Evolutionary conservation across 2,888 invertebrate species (phyloP).

Genomic region (Yponomeuta sedellus): DNA sequence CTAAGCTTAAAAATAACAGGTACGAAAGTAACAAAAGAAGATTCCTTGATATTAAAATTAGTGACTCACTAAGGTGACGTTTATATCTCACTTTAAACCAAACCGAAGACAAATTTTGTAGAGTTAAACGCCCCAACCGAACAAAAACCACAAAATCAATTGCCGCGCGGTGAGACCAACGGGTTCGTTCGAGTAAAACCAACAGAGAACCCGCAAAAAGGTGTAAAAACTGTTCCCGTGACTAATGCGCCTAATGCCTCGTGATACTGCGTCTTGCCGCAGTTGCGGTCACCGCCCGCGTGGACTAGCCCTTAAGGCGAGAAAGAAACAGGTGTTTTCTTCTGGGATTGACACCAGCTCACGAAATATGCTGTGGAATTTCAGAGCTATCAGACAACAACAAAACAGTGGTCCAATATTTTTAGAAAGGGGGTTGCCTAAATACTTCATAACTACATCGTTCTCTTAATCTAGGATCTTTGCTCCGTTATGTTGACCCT

Average conservation of each 20-base stretch:
- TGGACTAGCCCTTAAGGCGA: not conserved
- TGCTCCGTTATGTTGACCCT: too few species aligned
- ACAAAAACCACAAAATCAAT: not conserved
- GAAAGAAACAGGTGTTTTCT: not conserved
- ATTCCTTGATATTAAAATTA: too few species aligned
- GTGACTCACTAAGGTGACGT: too few species aligned
- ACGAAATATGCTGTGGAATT: too few species aligned
- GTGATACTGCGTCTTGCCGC: not conserved
- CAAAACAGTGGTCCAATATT: too few species aligned
- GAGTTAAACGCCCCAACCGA: not conserved
- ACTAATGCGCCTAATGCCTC: slow-evolving; percentile 7
- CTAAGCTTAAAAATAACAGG: too few species aligned
- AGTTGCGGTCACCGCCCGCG: not conserved
- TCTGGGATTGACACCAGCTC: not conserved
- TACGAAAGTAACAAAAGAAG: too few species aligned
- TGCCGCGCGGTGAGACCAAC: not conserved
- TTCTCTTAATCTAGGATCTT: too few species aligned
- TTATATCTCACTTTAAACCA: too few species aligned
- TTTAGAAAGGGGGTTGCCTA: too few species aligned
- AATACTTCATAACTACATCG: too few species aligned
- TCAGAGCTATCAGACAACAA: too few species aligned
- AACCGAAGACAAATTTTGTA: not conserved
- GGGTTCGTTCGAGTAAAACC: not conserved
- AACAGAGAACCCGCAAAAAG: not conserved
- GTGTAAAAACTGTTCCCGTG: slow-evolving; percentile 1